Conservation (phyloP, 2,113 vertebrate species). For the Peromyscus polionotus region DNA sequence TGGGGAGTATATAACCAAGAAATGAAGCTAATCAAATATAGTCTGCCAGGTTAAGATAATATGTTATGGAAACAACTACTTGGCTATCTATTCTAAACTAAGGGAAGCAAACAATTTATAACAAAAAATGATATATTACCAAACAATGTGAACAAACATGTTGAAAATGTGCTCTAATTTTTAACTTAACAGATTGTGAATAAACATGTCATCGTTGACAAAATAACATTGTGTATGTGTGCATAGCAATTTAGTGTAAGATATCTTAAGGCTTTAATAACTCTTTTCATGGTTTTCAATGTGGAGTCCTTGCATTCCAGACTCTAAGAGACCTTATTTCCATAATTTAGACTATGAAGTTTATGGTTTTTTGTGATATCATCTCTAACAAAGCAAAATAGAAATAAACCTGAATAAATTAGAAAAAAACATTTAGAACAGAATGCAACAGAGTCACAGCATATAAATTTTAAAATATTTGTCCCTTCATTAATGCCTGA, state of each 20-base stretch:
- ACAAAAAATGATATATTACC: not conserved
- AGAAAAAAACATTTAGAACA: not conserved
- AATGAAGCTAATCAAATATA: not conserved
- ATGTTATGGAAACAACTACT: fast-evolving
- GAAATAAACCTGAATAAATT: not conserved
- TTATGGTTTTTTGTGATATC: not conserved
- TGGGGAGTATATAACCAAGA: not conserved
- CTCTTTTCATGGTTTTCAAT: not conserved
- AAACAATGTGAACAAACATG: not conserved
- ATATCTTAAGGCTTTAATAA: not conserved
- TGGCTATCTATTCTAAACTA: not conserved
- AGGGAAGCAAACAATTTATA: not conserved
- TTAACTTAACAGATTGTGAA: not conserved
- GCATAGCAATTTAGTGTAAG: too few relatives aligned
- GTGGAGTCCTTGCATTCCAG: not conserved
- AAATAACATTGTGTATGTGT: not conserved
- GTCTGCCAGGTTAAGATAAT: too few relatives aligned
- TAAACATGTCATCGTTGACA: not conserved
- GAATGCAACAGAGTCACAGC: not conserved
- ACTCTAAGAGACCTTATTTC: not conserved
- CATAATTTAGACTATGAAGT: not conserved
- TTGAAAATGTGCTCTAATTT: not conserved
- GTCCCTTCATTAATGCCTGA: not conserved
- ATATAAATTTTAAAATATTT: not conserved
- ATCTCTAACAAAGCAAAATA: not conserved